These are phyloP conservation scores for Corythaixoides concolor DNA, from an alignment of 2,113 vertebrate species.

Conservation along the genomic window DNA sequence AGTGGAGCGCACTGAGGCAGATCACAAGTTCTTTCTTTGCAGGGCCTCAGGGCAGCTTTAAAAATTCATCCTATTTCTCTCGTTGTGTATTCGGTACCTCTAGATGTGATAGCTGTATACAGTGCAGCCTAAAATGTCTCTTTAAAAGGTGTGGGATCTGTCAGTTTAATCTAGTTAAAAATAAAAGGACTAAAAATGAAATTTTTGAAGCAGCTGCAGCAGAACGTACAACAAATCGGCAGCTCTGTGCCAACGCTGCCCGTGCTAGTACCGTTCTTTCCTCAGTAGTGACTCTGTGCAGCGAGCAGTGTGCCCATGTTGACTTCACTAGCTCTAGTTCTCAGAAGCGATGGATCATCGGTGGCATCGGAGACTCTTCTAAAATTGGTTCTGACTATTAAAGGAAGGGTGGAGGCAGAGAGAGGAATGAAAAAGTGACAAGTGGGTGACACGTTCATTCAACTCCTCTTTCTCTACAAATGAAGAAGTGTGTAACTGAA, in stretches of 20 bases:
- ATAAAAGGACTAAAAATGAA: not conserved
- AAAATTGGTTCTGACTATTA: conserved; percentile 53
- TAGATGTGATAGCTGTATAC: not conserved
- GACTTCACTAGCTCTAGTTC: not conserved
- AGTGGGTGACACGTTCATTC: conserved; percentile 22
- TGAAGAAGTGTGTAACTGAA: not conserved
- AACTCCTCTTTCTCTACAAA: conserved; percentile 22
- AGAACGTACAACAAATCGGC: accelerated
- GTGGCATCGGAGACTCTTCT: not conserved
- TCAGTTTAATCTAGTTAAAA: conserved; percentile 12
- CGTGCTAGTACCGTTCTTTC: not conserved
- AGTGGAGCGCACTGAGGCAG: not conserved
- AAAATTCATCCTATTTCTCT: not conserved
- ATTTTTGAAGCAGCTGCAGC: not conserved
- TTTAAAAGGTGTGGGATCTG: not conserved
- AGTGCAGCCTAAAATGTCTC: not conserved
- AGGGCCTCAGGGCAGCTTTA: not conserved
- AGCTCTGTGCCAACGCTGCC: not conserved
- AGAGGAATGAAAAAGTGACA: conserved; percentile 17
- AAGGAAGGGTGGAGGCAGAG: not conserved
- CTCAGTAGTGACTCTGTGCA: accelerated
- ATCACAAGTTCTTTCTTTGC: not conserved
- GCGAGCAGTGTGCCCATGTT: accelerated
- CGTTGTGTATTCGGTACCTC: not conserved
- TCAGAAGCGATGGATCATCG: not conserved